Evolutionary conservation across 2,888 invertebrate genomes (phyloP).

Genomic region (Microctonus hyperodae): DNA sequence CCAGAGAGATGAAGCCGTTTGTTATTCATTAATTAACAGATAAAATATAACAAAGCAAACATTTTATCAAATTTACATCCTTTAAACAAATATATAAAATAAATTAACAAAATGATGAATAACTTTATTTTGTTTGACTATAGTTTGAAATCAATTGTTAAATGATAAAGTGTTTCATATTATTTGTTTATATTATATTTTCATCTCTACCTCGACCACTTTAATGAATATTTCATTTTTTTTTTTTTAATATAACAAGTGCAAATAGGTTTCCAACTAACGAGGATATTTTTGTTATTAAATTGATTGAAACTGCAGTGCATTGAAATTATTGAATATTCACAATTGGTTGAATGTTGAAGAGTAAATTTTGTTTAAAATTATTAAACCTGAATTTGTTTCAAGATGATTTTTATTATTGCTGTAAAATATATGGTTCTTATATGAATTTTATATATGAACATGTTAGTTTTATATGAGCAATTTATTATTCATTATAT

Average conservation of each 20-base stretch:
- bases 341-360: neutral
- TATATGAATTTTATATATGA: no score
- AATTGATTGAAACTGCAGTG: neutral
- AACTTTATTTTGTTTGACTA: neutral
- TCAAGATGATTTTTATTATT: no score
- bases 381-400: no score
- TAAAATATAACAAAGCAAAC: neutral
- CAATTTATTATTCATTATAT: no score
- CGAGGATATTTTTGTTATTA: neutral
- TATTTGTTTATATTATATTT: neutral
- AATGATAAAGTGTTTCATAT: neutral
- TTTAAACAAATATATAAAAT: neutral
- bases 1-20: neutral
- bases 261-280: neutral
- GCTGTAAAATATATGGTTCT: no score
- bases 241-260: neutral
- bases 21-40: neutral
- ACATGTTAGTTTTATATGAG: no score
- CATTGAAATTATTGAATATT: neutral
- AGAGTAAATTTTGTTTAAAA: no score
- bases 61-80: neutral
- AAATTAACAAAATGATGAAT: neutral
- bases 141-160: neutral
- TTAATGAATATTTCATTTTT: neutral
- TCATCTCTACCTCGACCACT: neutral